Base-by-base conservation (phyloP, 2,113 vertebrate species). In the Cavia porcellus region DNA sequence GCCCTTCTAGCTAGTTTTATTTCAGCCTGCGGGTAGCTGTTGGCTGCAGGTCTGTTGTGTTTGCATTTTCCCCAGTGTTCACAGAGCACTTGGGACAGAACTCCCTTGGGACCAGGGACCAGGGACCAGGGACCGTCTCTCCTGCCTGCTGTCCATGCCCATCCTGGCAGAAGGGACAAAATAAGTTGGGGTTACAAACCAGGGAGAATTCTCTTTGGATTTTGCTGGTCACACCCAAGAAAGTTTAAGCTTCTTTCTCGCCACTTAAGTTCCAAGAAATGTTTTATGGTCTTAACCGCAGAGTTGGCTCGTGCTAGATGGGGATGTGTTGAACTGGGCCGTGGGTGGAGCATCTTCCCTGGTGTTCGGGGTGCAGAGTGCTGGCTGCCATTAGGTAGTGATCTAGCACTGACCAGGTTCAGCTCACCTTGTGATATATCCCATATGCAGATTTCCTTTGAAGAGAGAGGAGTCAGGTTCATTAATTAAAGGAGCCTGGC, bases 401-500 rank as follows among this genome's bases (percentile, higher is more conserved):
- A 96, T 70, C 95, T 38, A 74, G 86, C 70, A 25, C 72, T 32
- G 47, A 90, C 95, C 70, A 77, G 95, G 98, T 97, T 98, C 95
- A 83, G 89, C 94, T 95, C 97, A 97, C 97, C 28, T 89, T 89
- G 94, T 97, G 94, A 97, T 97, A 35, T 30, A 98, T 84, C 91
- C 98, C 95, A 95, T 98, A 98, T 98, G 97, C 97, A 98, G 98
- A 98, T 98, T 98, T 95, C 96, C 98, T 98, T 97, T 98, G 98
- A 98, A 98, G 98, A 98, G 98, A 98, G 97, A 98, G 97, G 98
- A 98, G 98, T 98, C 98, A 98, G 97, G 98, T 98, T 98, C 95
- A 98, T 98, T 99, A 99, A 99, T 99, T 98, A 99, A 99, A 98
- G 98, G 98, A 98, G 97, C 97, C 98, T 99, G 98, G 98, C 98